phyloP scores from a whole-genome alignment of 2,797 vertebrate species.

The Parauchenoglanis punctatus region DNA sequence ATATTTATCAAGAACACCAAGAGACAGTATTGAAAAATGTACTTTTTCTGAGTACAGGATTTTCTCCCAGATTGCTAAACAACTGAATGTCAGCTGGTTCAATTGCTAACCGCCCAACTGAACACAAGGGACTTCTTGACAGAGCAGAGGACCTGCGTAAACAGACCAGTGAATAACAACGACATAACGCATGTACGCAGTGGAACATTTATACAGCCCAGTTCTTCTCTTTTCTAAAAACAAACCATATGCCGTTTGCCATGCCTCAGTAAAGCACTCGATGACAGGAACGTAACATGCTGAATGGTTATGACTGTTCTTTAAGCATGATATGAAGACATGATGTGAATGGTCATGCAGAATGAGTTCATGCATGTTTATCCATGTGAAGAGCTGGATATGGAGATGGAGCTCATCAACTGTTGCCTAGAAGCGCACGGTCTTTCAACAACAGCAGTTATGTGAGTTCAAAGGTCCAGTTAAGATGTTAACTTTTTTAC shows the following conservation, averaged over 20 bases:
- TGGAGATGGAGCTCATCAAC: neutral
- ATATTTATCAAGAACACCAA: neutral
- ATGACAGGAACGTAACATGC: neutral
- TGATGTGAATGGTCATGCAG: neutral
- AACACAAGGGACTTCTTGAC: neutral
- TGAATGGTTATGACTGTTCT: neutral
- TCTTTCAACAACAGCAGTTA: neutral
- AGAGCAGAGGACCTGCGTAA: constrained; percentile 5
- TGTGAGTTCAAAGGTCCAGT: neutral
- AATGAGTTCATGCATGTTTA: neutral
- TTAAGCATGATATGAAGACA: neutral
- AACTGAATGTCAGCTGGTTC: constrained; percentile 6
- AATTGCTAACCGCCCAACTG: constrained; percentile 4
- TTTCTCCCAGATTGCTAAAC: constrained; percentile 33
- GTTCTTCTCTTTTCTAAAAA: neutral
- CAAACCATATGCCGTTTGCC: neutral
- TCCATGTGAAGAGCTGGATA: too few species aligned
- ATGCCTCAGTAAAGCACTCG: neutral
- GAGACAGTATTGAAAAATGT: neutral
- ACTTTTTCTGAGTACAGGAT: neutral
- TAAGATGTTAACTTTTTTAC: constrained; percentile 9
- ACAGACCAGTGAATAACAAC: neutral
- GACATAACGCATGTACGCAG: neutral
- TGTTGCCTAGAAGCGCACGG: neutral
- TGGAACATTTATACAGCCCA: neutral